Percentiles rank a stretch among this genome's conserved stretches.
Evolutionary conservation across 2,888 invertebrate species (phyloP).

Genomic region (Dryobota labecula): DNA sequence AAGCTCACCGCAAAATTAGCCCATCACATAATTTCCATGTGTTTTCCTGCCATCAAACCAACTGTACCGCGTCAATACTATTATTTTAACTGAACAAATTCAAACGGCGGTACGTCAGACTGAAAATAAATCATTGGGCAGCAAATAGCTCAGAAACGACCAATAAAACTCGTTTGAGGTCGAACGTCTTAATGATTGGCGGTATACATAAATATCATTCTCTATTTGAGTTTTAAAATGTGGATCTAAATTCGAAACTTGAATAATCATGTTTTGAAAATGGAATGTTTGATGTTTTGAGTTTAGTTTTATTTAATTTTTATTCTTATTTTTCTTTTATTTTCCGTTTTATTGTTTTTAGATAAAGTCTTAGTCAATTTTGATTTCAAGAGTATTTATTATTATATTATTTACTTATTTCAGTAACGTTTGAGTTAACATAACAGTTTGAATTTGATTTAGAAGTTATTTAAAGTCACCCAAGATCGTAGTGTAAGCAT

Average conservation of each 20-base stretch:
- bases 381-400: too few relatives aligned
- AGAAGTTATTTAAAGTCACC: background rate
- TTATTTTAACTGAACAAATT: slow-evolving; percentile 50
- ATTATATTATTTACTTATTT: too few relatives aligned
- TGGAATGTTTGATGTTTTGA: slow-evolving; percentile 21
- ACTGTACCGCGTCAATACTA: slow-evolving; percentile 43
- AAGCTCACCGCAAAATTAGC: slow-evolving; percentile 40
- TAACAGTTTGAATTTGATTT: background rate
- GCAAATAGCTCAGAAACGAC: slow-evolving; percentile 76
- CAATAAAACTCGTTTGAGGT: slow-evolving; percentile 82
- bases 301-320: background rate
- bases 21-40: slow-evolving; percentile 29
- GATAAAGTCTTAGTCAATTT: too few relatives aligned
- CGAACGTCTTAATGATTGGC: slow-evolving; percentile 77
- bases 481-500: background rate
- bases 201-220: slow-evolving; percentile 64
- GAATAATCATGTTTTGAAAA: slow-evolving; percentile 41
- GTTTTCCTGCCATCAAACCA: slow-evolving; percentile 48
- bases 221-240: slow-evolving; percentile 48
- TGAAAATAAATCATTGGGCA: slow-evolving; percentile 77
- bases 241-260: slow-evolving; percentile 21
- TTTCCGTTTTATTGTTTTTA: too few relatives aligned
- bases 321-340: background rate
- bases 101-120: slow-evolving; percentile 48
- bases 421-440: background rate